Percentiles rank a stretch among this genome's conserved stretches.
Conservation (phyloP, 2,113 vertebrate species). For the Delphinapterus leucas region DNA sequence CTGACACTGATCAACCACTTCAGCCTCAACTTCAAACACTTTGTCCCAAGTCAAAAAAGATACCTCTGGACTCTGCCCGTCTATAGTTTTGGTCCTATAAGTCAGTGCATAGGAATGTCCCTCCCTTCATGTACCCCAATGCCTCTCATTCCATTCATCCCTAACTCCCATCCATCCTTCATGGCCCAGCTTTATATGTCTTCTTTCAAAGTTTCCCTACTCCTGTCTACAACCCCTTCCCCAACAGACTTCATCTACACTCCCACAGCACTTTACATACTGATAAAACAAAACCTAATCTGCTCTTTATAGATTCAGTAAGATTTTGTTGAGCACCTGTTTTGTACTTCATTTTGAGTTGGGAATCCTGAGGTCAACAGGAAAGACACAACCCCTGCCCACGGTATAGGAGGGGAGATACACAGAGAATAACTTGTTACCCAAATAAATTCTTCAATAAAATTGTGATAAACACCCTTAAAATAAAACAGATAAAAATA, state of each 20-base stretch:
- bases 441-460: background rate
- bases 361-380: background rate
- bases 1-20: background rate
- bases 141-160: background rate
- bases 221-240: background rate
- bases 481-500: background rate
- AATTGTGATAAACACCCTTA: background rate
- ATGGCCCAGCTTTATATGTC: background rate
- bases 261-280: background rate
- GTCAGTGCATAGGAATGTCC: background rate
- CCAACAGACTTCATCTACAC: background rate
- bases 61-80: background rate
- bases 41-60: background rate
- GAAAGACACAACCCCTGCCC: background rate
- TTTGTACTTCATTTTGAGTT: background rate
- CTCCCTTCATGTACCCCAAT: background rate
- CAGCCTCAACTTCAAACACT: background rate
- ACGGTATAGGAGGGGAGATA: background rate
- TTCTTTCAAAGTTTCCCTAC: background rate
- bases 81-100: background rate
- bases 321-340: background rate
- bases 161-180: background rate
- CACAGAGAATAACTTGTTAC: background rate
- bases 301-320: background rate
- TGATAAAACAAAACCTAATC: background rate